Evolutionary conservation across 2,113 vertebrate species (phyloP).

Genomic region (Orthonyx spaldingii): DNA sequence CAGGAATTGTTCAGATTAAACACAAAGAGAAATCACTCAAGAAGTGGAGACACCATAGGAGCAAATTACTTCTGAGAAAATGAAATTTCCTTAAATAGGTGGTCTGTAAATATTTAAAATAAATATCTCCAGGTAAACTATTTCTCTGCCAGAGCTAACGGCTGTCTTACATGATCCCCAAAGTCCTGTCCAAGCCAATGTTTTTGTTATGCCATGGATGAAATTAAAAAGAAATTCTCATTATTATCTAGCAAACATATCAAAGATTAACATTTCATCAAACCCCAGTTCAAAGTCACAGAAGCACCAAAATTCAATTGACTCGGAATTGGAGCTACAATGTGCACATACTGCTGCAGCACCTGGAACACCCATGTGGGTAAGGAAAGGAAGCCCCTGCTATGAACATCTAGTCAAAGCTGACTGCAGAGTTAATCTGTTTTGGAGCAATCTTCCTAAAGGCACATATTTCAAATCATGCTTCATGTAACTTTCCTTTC

Average conservation of each 20-base stretch:
- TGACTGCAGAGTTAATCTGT: neutral
- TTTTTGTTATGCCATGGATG: neutral
- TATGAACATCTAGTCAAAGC: neutral
- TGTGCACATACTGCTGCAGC: neutral
- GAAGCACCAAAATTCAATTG: neutral
- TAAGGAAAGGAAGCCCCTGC: neutral
- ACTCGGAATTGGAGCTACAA: neutral
- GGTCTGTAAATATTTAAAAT: neutral
- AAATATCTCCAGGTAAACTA: neutral
- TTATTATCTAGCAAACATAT: neutral
- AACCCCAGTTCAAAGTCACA: neutral
- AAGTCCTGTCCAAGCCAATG: neutral
- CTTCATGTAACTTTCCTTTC: neutral
- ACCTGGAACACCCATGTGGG: neutral
- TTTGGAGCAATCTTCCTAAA: neutral
- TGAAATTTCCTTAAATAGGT: neutral
- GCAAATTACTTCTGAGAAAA: neutral
- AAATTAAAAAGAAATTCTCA: neutral
- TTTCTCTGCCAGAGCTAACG: neutral
- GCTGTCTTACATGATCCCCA: fast-evolving
- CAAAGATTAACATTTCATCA: neutral
- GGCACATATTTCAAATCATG: neutral
- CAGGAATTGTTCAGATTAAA: neutral
- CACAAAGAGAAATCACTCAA: neutral
- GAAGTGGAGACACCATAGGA: neutral